phyloP scores from a whole-genome alignment of 2,113 vertebrate genomes.

The Elaphurus davidianus region DNA sequence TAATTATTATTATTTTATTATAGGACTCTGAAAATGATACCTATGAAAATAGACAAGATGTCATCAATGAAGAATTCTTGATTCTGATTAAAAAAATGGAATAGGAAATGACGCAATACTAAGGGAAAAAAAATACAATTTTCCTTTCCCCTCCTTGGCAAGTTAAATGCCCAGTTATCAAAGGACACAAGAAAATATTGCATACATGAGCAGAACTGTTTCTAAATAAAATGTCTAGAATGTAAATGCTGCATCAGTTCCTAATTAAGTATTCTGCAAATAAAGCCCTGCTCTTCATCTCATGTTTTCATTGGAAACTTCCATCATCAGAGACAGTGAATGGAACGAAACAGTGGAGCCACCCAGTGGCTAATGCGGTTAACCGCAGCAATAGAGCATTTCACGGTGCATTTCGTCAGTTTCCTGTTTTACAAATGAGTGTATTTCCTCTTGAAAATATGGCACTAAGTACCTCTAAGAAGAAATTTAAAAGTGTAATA shows the following conservation, averaged over 20 bases:
- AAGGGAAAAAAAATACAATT: not conserved
- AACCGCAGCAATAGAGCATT: conserved; percentile 36
- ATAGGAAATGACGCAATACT: not conserved
- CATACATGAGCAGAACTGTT: not conserved
- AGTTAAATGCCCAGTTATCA: not conserved
- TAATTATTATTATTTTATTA: not conserved
- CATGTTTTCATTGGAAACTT: not conserved
- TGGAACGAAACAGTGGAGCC: conserved; percentile 70
- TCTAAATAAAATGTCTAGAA: conserved; percentile 42
- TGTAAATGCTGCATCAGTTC: not conserved
- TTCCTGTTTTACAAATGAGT: not conserved
- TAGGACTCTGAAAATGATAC: not conserved
- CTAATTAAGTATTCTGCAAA: not conserved
- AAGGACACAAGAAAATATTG: not conserved
- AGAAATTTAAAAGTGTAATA: not conserved
- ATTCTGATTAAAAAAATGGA: not conserved
- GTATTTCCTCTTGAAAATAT: conserved; percentile 12
- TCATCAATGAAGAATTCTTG: not conserved
- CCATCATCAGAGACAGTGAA: not conserved
- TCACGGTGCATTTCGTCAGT: not conserved
- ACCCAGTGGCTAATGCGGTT: conserved; percentile 70
- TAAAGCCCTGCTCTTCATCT: not conserved
- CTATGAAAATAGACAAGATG: not conserved
- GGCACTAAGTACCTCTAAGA: not conserved
- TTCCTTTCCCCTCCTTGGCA: not conserved